Percentiles rank a stretch among this genome's conserved stretches.
phyloP scores from a whole-genome alignment of 2,113 vertebrate species.

The Echinops telfairi region DNA sequence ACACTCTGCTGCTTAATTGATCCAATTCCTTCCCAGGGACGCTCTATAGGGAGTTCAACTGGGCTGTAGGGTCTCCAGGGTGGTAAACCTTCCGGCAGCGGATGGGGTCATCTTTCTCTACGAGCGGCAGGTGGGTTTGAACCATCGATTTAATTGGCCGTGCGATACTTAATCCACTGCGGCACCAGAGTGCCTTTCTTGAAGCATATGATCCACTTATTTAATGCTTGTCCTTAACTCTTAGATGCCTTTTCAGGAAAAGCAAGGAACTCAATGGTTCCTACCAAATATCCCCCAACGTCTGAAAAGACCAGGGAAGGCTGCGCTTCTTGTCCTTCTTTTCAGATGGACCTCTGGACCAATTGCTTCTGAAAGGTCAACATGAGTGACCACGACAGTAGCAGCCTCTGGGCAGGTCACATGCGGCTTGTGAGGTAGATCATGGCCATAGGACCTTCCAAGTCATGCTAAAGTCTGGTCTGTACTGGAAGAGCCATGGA shows the following conservation, averaged over 20 bases:
- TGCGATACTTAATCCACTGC: too few relatives aligned
- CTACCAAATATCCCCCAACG: not conserved
- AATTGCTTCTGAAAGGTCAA: not conserved
- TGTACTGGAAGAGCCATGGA: not conserved
- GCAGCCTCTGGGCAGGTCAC: not conserved
- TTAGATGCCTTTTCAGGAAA: not conserved
- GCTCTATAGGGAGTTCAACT: too few relatives aligned
- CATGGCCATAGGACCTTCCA: not conserved
- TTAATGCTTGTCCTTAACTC: not conserved
- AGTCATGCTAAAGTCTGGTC: not conserved
- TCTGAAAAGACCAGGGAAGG: not conserved
- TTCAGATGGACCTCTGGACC: not conserved
- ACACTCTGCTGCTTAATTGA: too few relatives aligned
- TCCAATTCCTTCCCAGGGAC: too few relatives aligned
- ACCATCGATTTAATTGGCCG: too few relatives aligned
- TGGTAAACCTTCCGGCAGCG: too few relatives aligned
- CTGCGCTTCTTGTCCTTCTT: not conserved
- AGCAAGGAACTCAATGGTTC: not conserved
- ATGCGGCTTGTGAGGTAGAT: accelerated
- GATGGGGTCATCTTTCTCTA: too few relatives aligned
- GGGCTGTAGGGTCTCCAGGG: too few relatives aligned
- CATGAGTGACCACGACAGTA: not conserved
- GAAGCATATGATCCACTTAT: too few relatives aligned
- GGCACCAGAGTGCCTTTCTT: too few relatives aligned
- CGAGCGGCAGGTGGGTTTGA: too few relatives aligned